Evolutionary conservation across 2,113 vertebrate species (phyloP).

Genomic region (Alaudala cheleensis): DNA sequence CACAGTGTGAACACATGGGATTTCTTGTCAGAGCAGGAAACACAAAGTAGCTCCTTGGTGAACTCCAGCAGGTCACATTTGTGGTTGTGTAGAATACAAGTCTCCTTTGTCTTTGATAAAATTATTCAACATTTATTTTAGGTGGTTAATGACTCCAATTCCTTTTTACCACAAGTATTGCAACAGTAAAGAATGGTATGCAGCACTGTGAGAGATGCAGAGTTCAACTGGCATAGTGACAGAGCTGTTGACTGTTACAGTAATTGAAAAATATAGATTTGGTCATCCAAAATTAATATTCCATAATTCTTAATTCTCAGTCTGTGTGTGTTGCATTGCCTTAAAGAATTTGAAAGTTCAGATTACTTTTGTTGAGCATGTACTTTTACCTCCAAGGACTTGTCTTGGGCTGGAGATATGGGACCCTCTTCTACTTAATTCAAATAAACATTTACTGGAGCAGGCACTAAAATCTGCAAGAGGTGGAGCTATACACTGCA

Average conservation of each 20-base stretch:
- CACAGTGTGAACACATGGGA: neutral
- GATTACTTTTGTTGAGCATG: neutral
- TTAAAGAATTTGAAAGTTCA: neutral
- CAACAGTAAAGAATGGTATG: neutral
- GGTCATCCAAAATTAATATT: neutral
- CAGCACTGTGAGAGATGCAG: neutral
- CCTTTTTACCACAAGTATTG: neutral
- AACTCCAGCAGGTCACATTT: neutral
- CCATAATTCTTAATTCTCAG: neutral
- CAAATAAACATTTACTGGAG: neutral
- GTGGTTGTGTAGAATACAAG: neutral
- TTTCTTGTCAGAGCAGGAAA: slow-evolving; percentile 2
- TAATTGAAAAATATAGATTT: neutral
- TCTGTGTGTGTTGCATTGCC: neutral
- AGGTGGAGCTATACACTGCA: neutral
- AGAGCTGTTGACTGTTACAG: neutral
- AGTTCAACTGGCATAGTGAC: neutral
- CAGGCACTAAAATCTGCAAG: neutral
- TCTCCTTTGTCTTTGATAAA: neutral
- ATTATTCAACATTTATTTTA: slow-evolving; percentile 27
- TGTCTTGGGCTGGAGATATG: neutral
- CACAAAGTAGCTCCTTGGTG: neutral
- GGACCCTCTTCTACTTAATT: neutral
- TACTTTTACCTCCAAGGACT: neutral
- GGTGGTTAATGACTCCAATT: slow-evolving; percentile 3